Evolutionary conservation across 2,113 vertebrate genomes (phyloP).

Genomic region (Salvelinus fontinalis): DNA sequence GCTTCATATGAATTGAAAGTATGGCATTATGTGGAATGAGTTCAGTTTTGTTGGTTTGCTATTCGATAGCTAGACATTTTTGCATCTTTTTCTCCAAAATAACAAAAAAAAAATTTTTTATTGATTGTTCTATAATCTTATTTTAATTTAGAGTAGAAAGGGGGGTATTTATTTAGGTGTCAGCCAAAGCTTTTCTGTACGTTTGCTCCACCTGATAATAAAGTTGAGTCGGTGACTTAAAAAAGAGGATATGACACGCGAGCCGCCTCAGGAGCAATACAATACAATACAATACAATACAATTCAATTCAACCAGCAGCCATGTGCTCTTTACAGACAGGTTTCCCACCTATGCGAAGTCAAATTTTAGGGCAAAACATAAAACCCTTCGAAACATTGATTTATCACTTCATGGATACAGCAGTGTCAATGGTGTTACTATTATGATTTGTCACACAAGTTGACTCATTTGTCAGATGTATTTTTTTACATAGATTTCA

Average conservation of each 20-base stretch:
- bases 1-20: not conserved
- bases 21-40: not conserved
- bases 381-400: too few relatives aligned
- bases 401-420: too few relatives aligned
- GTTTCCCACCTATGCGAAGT: not conserved
- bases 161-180: not conserved
- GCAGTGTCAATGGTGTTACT: too few relatives aligned
- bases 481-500: too few relatives aligned
- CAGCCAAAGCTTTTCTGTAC: not conserved
- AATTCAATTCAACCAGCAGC: not conserved
- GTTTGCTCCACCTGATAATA: not conserved
- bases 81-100: not conserved
- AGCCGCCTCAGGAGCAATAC: not conserved
- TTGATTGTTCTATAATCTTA: not conserved
- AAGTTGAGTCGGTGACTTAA: not conserved
- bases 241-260: not conserved
- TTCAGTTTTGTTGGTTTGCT: conserved; percentile 1
- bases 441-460: too few relatives aligned
- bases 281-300: not conserved
- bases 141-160: not conserved
- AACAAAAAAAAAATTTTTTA: not conserved
- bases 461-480: too few relatives aligned
- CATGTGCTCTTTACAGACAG: not conserved
- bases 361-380: not conserved
- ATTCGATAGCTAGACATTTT: conserved; percentile 2